A percentile compares a stretch with the other conserved stretches of the same genome.
phyloP scores from a whole-genome alignment of 2,113 vertebrate species.

The Otis tarda region DNA sequence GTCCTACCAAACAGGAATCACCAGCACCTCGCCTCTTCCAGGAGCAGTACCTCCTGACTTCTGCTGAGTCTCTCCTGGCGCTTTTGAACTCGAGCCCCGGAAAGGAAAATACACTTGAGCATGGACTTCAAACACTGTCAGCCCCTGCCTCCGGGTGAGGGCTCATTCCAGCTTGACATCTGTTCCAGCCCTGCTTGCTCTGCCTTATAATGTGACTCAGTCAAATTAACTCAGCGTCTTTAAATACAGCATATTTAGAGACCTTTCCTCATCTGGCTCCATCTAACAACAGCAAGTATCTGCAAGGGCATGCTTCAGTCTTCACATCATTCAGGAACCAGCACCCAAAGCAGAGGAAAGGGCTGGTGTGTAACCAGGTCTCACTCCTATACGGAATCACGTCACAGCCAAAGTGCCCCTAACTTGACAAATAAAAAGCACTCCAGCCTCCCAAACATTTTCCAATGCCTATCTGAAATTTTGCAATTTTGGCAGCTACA shows the following conservation, averaged over 20 bases:
- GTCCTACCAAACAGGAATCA: neutral
- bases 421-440: neutral
- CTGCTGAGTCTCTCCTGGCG: neutral
- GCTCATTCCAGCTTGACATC: slow-evolving; percentile 10
- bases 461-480: neutral
- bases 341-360: neutral
- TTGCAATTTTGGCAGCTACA: neutral
- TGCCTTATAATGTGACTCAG: neutral
- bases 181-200: neutral
- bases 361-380: neutral
- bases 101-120: neutral
- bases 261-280: neutral
- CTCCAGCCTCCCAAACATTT: neutral
- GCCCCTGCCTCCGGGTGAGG: neutral
- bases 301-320: neutral
- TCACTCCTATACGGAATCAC: neutral
- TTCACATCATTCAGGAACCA: neutral
- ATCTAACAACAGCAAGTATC: neutral
- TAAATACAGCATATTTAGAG: neutral
- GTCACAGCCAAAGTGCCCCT: neutral
- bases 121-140: neutral
- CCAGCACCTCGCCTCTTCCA: neutral
- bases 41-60: neutral
- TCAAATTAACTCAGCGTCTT: neutral
- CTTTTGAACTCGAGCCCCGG: neutral